Conservation (phyloP, 2,888 invertebrate genomes). For the Endomychus coccineus region DNA sequence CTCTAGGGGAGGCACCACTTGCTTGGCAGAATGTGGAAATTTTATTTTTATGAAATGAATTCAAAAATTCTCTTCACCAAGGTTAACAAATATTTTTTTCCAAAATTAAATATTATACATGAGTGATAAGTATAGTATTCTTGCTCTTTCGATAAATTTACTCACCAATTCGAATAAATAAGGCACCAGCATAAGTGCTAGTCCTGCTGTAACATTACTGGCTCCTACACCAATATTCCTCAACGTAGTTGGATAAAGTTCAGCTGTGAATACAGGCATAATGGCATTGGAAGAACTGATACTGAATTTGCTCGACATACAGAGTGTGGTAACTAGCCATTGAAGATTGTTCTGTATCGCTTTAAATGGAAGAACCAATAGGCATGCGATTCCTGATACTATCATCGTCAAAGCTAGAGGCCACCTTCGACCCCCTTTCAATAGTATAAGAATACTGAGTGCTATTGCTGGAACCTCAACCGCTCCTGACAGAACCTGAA, state of each 20-base stretch:
- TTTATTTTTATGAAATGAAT: too few species aligned
- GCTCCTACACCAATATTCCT: constrained; percentile 71
- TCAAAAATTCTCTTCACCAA: too few species aligned
- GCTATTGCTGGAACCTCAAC: constrained; percentile 75
- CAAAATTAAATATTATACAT: too few species aligned
- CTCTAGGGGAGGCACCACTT: too few species aligned
- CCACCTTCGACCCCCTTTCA: constrained; percentile 65
- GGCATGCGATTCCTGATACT: constrained; percentile 61
- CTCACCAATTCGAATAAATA: constrained; percentile 71
- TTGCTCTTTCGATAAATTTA: too few species aligned
- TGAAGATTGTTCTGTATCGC: constrained; percentile 49
- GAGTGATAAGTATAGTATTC: too few species aligned
- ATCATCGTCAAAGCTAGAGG: constrained; percentile 63
- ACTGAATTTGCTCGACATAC: constrained; percentile 74
- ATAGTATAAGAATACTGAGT: constrained; percentile 65
- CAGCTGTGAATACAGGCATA: constrained; percentile 70
- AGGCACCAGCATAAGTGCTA: constrained; percentile 69
- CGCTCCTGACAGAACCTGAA: constrained; percentile 56
- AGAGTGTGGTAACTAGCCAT: constrained; percentile 64
- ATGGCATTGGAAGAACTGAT: constrained; percentile 73
- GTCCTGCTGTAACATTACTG: constrained; percentile 67
- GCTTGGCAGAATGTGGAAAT: too few species aligned
- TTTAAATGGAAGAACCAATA: constrained; percentile 49
- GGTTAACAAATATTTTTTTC: too few species aligned
- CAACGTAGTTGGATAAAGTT: constrained; percentile 72